Evolutionary conservation across 2,113 vertebrate species (phyloP).

Genomic region (Peucedramus taeniatus): DNA sequence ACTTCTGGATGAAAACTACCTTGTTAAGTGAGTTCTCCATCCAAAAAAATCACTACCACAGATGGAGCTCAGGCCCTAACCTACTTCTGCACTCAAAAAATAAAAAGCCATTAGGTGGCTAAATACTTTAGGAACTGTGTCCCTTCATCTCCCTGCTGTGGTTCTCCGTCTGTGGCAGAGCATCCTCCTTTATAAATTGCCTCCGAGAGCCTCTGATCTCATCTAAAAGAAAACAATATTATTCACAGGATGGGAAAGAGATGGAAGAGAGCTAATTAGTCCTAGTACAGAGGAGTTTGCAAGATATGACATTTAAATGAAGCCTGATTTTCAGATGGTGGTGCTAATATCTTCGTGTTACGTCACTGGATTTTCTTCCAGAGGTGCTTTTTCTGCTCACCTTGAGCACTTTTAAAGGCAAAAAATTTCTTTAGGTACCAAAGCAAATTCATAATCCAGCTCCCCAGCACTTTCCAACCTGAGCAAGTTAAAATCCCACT

Average conservation of each 20-base stretch:
- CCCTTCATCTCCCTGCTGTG: slow-evolving; percentile 36
- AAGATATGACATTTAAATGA: neutral
- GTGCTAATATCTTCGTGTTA: neutral
- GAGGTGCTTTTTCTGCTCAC: neutral
- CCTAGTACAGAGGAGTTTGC: neutral
- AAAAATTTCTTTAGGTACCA: neutral
- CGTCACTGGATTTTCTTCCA: neutral
- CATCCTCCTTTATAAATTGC: slow-evolving; percentile 45
- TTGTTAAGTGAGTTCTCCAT: slow-evolving; percentile 13
- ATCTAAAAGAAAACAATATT: slow-evolving; percentile 52
- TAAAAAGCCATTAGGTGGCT: slow-evolving; percentile 45
- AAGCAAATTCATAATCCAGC: slow-evolving; percentile 5
- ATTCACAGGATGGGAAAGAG: slow-evolving; percentile 6
- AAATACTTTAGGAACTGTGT: slow-evolving; percentile 24
- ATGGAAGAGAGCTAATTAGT: slow-evolving; percentile 47
- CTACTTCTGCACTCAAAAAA: slow-evolving; percentile 46
- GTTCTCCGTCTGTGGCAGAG: neutral
- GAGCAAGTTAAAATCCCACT: slow-evolving; percentile 24
- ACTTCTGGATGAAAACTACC: neutral
- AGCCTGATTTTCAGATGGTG: neutral
- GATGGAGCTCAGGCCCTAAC: neutral
- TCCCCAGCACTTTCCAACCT: neutral
- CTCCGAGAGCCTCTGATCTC: slow-evolving; percentile 47
- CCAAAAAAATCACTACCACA: neutral
- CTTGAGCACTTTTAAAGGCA: slow-evolving; percentile 19